Percentiles rank a stretch among this genome's conserved stretches.
Evolutionary conservation across 2,888 invertebrate genomes (phyloP).

Genomic region (Emmelina monodactyla): DNA sequence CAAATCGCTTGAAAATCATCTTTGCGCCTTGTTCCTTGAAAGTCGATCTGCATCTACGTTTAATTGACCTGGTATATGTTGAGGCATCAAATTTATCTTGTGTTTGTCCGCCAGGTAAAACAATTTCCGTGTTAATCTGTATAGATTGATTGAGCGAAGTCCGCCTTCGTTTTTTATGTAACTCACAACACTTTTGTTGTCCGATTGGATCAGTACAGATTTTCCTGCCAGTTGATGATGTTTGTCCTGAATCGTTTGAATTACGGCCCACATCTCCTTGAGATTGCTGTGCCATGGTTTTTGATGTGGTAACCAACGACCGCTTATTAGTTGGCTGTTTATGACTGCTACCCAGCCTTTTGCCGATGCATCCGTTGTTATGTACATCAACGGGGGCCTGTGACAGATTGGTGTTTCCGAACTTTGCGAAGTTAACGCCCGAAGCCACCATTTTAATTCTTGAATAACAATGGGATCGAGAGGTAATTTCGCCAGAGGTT

Average conservation of each 20-base stretch:
- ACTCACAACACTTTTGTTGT: slow-evolving; percentile 1
- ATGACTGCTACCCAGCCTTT: neutral
- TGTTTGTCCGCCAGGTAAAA: neutral
- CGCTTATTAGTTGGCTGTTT: neutral
- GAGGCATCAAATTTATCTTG: neutral
- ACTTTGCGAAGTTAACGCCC: neutral
- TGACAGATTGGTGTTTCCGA: slow-evolving; percentile 1
- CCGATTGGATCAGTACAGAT: neutral
- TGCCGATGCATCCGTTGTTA: neutral
- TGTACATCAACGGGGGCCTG: neutral
- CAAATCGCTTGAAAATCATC: neutral
- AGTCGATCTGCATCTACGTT: neutral
- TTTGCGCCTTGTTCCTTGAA: neutral
- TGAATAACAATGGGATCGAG: neutral
- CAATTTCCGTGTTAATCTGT: neutral
- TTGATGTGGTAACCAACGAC: neutral
- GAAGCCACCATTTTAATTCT: neutral
- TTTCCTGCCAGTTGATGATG: neutral
- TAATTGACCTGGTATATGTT: neutral
- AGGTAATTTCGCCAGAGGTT: neutral
- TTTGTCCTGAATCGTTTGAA: neutral
- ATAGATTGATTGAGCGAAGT: neutral
- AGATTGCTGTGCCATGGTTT: slow-evolving; percentile 1
- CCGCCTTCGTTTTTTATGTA: slow-evolving; percentile 4
- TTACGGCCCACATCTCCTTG: slow-evolving; percentile 3